Conservation (phyloP, 2,797 vertebrate species). For the Iguana delicatissima region DNA sequence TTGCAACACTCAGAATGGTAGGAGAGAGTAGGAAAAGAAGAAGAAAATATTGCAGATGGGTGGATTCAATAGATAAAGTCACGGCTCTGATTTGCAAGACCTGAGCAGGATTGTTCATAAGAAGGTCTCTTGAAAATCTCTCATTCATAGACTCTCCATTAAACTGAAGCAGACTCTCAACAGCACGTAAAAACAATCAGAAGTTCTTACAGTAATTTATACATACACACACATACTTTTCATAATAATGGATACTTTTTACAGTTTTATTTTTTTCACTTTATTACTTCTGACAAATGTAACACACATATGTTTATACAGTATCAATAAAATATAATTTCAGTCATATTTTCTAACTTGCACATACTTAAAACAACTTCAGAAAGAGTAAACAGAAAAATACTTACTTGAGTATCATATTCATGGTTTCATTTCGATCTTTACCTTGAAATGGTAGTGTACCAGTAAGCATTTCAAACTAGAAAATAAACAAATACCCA, state of each 20-base stretch:
- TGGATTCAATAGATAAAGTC: too few relatives aligned
- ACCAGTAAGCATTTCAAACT: constrained; percentile 99
- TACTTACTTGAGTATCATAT: constrained; percentile 99
- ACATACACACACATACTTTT: neutral
- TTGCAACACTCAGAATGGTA: too few relatives aligned
- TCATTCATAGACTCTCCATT: too few relatives aligned
- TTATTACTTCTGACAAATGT: neutral
- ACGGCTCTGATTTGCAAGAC: too few relatives aligned
- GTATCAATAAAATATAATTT: neutral
- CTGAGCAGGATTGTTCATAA: too few relatives aligned
- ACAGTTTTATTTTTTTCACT: neutral
- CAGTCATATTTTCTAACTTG: neutral
- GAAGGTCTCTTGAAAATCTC: too few relatives aligned
- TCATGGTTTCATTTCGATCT: constrained; percentile 98
- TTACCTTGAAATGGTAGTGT: constrained; percentile 98
- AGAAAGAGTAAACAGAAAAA: neutral
- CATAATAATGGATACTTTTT: neutral
- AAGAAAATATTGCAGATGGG: too few relatives aligned
- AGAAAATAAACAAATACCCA: constrained; percentile 62
- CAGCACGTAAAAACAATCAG: neutral
- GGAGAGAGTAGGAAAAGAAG: neutral
- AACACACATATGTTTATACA: neutral
- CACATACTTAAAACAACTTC: neutral
- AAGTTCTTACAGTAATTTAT: neutral
- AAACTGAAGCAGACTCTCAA: too few relatives aligned